Evolutionary conservation across 2,113 vertebrate species (phyloP).

Genomic region (Otocyon megalotis): DNA sequence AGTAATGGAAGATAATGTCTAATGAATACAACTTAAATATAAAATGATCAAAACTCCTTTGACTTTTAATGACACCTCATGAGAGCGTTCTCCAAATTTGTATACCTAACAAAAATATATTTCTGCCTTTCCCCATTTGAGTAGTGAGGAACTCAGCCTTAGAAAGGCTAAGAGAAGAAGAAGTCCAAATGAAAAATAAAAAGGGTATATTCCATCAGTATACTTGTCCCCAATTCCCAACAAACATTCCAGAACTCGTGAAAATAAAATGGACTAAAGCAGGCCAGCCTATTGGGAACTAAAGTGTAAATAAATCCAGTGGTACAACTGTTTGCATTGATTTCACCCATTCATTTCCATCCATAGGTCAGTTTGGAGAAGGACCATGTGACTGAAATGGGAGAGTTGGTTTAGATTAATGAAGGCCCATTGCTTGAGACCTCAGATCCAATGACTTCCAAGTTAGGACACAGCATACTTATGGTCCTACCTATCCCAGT

Average conservation of each 20-base stretch:
- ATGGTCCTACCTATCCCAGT: neutral
- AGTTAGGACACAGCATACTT: neutral
- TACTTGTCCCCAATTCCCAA: conserved; percentile 19
- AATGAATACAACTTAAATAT: neutral
- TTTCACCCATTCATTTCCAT: neutral
- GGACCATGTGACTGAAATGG: neutral
- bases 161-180: conserved; percentile 4
- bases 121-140: neutral
- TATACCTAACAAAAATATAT: neutral
- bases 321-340: neutral
- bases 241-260: neutral
- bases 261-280: neutral
- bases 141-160: neutral
- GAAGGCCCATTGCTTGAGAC: neutral
- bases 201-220: neutral
- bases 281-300: neutral
- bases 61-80: neutral
- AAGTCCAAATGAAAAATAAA: neutral
- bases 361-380: neutral
- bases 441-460: conserved; percentile 8
- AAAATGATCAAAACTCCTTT: conserved; percentile 2
- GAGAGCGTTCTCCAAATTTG: conserved; percentile 15
- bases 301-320: neutral
- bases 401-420: conserved; percentile 22
- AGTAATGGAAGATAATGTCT: neutral